Evolutionary conservation across 2,113 vertebrate genomes (phyloP), one percentile per base, ranked within the genome.

Genomic region (Alosa alosa): DNA sequence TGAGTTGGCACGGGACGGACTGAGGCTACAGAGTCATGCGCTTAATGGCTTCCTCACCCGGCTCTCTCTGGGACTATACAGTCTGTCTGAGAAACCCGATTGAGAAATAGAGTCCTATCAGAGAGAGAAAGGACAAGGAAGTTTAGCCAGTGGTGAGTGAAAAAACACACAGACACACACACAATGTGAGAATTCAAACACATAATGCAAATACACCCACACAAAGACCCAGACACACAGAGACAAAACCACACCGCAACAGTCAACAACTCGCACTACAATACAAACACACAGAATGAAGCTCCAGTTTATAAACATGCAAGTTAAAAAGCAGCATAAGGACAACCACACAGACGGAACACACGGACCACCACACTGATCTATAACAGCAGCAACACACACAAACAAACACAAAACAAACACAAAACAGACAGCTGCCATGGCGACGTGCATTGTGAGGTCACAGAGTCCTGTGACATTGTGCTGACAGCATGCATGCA

Each of bases 11-110:
- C 72, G 11, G 72, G 31, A 31, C 13, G 72, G 25, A 13, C 72
- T 3, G 64, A 31, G 25, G 64, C 64, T n/a, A 68, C n/a, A 17
- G 72, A 6, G 45, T 57, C 85, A 52, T 83, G 86, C 52, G 0
- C 81, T 82, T 57, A 83, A 86, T 72, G 64, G 78, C 52, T 17
- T 49, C 72, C 86, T 93, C 94, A 93, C 89, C 95, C 94, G 92
- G 92, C 92, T 89, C 93, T 94, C 91, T 95, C 95, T 87, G 94
- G 93, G 87, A 94, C 94, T 91, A 94, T 94, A 92, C 93, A 95
- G 93, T 87, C 92, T 94, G 36, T 96, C 95, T 85, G 94, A 93
- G 22, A 94, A 96, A 89, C 93, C 90, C 13, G 92, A 93, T 4
- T 94, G 93, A 87, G 93, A 92, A 91, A 95, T 92, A 5, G 89